Evolutionary conservation across 2,888 invertebrate species (phyloP).

Genomic region (Pollenia griseotomentosa): DNA sequence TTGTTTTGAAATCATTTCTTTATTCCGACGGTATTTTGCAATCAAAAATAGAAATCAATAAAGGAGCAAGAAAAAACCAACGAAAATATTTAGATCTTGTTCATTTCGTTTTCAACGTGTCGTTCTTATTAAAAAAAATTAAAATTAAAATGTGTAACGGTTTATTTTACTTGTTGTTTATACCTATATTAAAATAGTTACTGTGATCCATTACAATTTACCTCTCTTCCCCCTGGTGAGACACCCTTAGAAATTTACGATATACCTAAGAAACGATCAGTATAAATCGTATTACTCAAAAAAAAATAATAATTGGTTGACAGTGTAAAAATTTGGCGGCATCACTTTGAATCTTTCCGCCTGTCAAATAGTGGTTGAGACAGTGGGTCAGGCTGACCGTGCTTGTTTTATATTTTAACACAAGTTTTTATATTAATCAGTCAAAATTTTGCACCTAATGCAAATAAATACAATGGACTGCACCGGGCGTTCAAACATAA

Average conservation of each 20-base stretch:
- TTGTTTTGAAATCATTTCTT: background rate
- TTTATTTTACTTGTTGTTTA: background rate
- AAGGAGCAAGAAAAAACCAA: conserved; percentile 21
- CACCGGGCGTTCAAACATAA: conserved; percentile 76
- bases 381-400: background rate
- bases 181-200: background rate
- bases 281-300: background rate
- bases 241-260: background rate
- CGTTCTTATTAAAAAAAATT: background rate
- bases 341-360: background rate
- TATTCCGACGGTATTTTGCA: conserved; percentile 31
- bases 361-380: background rate
- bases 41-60: background rate
- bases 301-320: background rate
- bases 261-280: background rate
- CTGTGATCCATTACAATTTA: background rate
- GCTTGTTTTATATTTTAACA: background rate
- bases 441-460: conserved; percentile 69
- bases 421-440: background rate
- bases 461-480: conserved; percentile 77
- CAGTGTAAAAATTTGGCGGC: conserved; percentile 5
- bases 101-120: conserved; percentile 10
- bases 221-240: background rate
- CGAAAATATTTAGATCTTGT: background rate
- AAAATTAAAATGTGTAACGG: conserved; percentile 14